These are phyloP conservation scores for Atrichornis clamosus DNA, from an alignment of 2,113 vertebrate genomes.

Conservation along the genomic window DNA sequence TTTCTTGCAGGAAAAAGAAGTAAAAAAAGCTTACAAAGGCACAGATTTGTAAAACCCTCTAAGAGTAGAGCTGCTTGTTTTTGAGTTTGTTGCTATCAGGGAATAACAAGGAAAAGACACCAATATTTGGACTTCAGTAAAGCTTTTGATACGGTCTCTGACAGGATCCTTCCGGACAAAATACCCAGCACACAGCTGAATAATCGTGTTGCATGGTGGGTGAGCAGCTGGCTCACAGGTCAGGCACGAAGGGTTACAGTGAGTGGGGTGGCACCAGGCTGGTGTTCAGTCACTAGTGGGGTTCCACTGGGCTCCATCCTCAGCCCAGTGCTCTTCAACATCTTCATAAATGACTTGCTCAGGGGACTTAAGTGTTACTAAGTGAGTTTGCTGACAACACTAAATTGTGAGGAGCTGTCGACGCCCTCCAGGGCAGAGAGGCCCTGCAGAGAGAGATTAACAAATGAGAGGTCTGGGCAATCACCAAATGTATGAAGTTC, in stretches of 20 bases:
- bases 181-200: not conserved
- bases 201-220: not conserved
- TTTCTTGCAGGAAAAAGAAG: not conserved
- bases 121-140: not conserved
- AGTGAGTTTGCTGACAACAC: not conserved
- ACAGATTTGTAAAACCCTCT: not conserved
- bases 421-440: not conserved
- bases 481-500: not conserved
- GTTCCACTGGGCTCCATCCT: not conserved
- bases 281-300: not conserved
- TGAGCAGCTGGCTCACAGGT: not conserved
- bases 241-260: not conserved
- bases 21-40: not conserved
- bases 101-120: not conserved
- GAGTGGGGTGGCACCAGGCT: not conserved
- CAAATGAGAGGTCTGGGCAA: not conserved
- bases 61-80: not conserved
- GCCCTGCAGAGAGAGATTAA: not conserved
- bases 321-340: not conserved
- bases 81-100: not conserved
- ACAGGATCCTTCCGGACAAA: not conserved
- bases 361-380: not conserved
- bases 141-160: not conserved
- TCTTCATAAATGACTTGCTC: not conserved
- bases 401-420: not conserved